Evolutionary conservation across 2,888 invertebrate genomes (phyloP).

Genomic region (Spatulosminthurus flaviceps): DNA sequence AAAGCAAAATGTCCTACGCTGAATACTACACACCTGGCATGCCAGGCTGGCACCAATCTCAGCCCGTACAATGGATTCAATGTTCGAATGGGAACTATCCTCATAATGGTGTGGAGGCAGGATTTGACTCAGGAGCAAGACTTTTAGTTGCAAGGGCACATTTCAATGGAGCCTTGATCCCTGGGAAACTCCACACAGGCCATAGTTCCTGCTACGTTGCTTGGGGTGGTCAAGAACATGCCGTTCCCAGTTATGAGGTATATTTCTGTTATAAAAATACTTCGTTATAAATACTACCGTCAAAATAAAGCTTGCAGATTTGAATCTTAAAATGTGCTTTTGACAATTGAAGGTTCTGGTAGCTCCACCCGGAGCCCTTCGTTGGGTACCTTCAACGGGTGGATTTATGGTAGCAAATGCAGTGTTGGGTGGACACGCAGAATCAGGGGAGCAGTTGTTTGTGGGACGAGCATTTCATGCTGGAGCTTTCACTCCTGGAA

Average conservation of each 20-base stretch:
- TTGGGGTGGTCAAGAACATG: conserved; percentile 15
- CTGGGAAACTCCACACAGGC: conserved; percentile 12
- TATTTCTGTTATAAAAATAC: neutral
- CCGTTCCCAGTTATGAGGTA: conserved; percentile 22
- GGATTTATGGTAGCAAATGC: conserved; percentile 18
- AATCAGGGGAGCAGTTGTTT: conserved; percentile 17
- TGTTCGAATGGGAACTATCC: conserved; percentile 28
- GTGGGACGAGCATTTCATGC: conserved; percentile 14
- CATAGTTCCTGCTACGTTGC: conserved; percentile 3
- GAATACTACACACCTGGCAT: neutral
- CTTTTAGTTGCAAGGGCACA: conserved; percentile 3
- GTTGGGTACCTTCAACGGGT: neutral
- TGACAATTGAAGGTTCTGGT: conserved; percentile 18
- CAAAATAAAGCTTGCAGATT: neutral
- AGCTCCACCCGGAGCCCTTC: neutral
- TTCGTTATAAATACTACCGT: too few species aligned
- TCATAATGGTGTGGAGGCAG: neutral
- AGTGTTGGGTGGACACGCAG: conserved; percentile 9
- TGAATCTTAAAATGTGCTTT: neutral
- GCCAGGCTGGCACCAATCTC: neutral
- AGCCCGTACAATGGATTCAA: neutral
- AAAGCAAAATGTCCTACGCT: neutral
- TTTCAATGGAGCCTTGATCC: conserved; percentile 14
- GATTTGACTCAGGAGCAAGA: neutral
- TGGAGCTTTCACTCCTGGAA: neutral